Conservation (phyloP, 2,888 invertebrate genomes). For the Podotricha telesiphe region DNA sequence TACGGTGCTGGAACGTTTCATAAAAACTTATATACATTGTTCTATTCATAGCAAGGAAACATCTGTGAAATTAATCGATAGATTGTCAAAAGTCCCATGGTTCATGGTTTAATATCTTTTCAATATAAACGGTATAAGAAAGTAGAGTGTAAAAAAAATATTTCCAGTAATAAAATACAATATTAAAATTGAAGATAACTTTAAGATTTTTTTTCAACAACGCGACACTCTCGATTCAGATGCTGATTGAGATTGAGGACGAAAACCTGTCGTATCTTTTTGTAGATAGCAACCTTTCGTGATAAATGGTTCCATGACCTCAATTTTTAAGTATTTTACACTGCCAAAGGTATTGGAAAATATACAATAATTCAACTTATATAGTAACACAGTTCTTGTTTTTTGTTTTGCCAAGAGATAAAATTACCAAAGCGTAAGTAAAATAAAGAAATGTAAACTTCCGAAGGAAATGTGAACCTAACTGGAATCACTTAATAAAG, state of each 20-base stretch:
- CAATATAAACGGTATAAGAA: conserved; percentile 17
- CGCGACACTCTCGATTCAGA: conserved; percentile 11
- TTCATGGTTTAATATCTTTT: conserved; percentile 17
- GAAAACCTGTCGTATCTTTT: conserved; percentile 27
- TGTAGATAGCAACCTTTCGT: conserved; percentile 21
- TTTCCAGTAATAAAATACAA: neutral
- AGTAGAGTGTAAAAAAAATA: conserved; percentile 4
- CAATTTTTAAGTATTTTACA: conserved; percentile 17
- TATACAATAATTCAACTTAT: conserved; percentile 14
- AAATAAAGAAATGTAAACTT: conserved; percentile 15
- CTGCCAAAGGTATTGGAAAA: conserved; percentile 7
- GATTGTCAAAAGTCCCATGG: conserved; percentile 26
- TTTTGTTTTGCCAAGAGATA: neutral
- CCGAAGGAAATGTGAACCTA: conserved; percentile 26
- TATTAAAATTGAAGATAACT: conserved; percentile 1
- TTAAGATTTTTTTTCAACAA: conserved; percentile 19
- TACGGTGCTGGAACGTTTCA: conserved; percentile 3
- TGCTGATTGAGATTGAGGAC: conserved; percentile 18
- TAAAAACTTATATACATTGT: conserved; percentile 19
- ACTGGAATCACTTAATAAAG: conserved; percentile 34
- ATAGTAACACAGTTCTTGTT: neutral
- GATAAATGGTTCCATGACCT: conserved; percentile 19
- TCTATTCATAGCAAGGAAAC: conserved; percentile 25
- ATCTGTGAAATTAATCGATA: conserved; percentile 38
- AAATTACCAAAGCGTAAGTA: neutral